Base-by-base conservation (phyloP, 2,888 invertebrate genomes). In the Apotomis capreana region DNA sequence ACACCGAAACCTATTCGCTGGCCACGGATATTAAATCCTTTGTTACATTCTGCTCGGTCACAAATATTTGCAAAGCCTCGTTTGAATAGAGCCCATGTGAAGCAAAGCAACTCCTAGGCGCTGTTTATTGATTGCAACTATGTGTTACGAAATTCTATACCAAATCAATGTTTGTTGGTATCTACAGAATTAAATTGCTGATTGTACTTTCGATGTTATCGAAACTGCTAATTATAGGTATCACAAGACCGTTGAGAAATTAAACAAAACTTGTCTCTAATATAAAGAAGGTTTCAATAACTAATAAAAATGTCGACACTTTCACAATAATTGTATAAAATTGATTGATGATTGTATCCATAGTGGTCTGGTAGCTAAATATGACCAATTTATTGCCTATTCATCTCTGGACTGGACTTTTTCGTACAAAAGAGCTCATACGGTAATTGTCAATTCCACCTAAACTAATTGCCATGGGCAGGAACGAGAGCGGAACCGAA, bases 401-500 rank as follows among this genome's bases (percentile, higher is more conserved):
- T 59, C 59, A 65, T 13, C n/a, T 26, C 55, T 15, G 15, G 37
- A 8, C n/a, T 15, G 36, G n/a, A 3, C n/a, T 9, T 44, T 49
- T n/a, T 6, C 15, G 3, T 46, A 59, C 52, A 72, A 64, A 51
- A 12, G 13, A 26, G 37, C 60, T 40, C 61, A 68, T 74, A 67
- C 71, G 69, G 78, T 86, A 86, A 85, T 85, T 83, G 86, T 78
- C 83, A 86, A 86, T 86, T 86, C 83, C 78, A 79, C 79, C 76
- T 69, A 78, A 74, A 76, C 79, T 87, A 88, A 88, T 88, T 88
- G 83, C 78, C 78, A 76, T 74, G 74, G 77, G 74, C 44, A 59
- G 59, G 68, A 87, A 89, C 77, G 86, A 88, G 88, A 88, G 85
- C 89, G 87, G 88, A 84, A 87, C 87, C 67, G 49, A 77, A 46